A percentile compares a stretch with the other conserved stretches of the same genome.
These are phyloP conservation scores for Cybosia mesomella DNA, from an alignment of 2,888 invertebrate species.

Conservation along the genomic window DNA sequence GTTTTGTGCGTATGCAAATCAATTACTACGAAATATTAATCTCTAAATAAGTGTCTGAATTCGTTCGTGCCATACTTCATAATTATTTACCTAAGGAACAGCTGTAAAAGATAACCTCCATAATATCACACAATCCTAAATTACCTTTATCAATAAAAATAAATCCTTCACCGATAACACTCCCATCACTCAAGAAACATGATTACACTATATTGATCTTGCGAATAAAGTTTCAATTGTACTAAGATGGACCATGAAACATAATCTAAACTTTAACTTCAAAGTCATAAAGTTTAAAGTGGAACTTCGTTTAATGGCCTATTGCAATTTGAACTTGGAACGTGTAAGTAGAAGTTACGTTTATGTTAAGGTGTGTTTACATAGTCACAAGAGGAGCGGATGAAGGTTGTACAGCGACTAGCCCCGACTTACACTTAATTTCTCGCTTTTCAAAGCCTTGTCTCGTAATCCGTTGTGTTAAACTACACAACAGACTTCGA, in stretches of 20 bases:
- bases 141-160: slow-evolving; percentile 3
- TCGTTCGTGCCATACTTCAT: not conserved
- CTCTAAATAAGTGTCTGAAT: not conserved
- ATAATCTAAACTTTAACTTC: slow-evolving; percentile 40
- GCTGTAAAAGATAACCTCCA: not conserved
- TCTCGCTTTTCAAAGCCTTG: too few species aligned
- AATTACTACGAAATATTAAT: not conserved
- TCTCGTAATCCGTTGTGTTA: not conserved
- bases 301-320: slow-evolving; percentile 34
- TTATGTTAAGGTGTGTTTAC: slow-evolving; percentile 11
- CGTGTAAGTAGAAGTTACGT: slow-evolving; percentile 30
- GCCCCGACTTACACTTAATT: too few species aligned
- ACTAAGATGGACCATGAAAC: slow-evolving; percentile 32
- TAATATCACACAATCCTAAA: not conserved
- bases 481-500: too few species aligned
- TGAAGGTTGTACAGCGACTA: not conserved
- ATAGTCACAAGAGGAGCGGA: slow-evolving; percentile 31
- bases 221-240: slow-evolving; percentile 33
- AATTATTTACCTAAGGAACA: not conserved
- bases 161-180: slow-evolving; percentile 9
- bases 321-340: slow-evolving; percentile 37
- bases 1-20: too few species aligned
- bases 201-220: slow-evolving; percentile 6
- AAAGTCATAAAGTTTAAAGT: slow-evolving; percentile 43
- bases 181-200: slow-evolving; percentile 11